Base-by-base conservation (phyloP, 35 echinoderm and acorn worm genomes). In the Ophioderma brevispina region DNA sequence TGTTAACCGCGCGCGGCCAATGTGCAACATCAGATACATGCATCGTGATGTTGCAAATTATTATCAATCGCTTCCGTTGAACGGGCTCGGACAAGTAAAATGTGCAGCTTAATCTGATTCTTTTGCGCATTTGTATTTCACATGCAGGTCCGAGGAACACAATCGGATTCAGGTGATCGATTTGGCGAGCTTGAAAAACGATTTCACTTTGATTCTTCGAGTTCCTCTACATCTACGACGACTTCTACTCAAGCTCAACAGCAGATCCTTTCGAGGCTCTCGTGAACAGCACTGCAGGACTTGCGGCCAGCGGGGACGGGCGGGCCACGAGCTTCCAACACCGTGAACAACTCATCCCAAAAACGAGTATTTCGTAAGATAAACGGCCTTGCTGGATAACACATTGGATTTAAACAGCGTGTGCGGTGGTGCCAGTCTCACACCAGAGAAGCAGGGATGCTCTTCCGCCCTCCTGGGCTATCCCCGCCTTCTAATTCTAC, bases 321-420 rank as follows among this genome's bases (percentile, higher is more conserved):
- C 28, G 23, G 17, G 21, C 8, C 17, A 70, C 28, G 17, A 25
- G n/a, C 10, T 30, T 15, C 1, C 28, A 70, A 70, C 59, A 25
- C n/a, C 10, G 1, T 3, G 10, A 70, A 25, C 28, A 70, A 70
- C n/a, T 70, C 59, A 70, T 70, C 63, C 63, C 76, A 91, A 40
- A 70, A 91, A 91, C 82, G 90, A 91, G 31, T 77, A 30, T 91
- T 91, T 79, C 90, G 90, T n/a, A 81, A 91, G 82, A 91, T 91
- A 30, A 91, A 91, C 59, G 90, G n/a, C 90, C 30, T 39, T 91
- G 40, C 41, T 91, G 41, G 90, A 91, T 34, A 91, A 91, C 82
- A 78, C 90, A 14, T 82, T 91, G 82, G 90, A 91, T 91, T 50
- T 91, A 49, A 41, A 59, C 49, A 83, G 82, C 49, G 55, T 91